Evolutionary conservation across 2,113 vertebrate genomes (phyloP).

Genomic region (Axis porcinus): DNA sequence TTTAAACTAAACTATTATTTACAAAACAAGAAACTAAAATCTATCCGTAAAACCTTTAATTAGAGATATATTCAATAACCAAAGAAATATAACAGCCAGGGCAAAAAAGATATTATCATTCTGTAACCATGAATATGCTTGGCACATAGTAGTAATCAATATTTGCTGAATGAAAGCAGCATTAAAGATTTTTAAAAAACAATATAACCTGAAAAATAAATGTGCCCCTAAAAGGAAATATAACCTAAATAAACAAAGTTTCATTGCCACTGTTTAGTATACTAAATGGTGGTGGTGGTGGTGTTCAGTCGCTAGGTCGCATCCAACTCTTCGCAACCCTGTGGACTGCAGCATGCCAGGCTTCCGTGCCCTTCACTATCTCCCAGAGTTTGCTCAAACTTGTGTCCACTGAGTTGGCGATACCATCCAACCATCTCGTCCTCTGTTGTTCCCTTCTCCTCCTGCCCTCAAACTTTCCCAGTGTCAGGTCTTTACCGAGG

Average conservation of each 20-base stretch:
- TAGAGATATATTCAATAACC: not conserved
- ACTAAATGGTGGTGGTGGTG: not conserved
- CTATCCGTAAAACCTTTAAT: not conserved
- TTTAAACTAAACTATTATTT: conserved; percentile 33
- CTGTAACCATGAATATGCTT: not conserved
- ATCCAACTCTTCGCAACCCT: not conserved
- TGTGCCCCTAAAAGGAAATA: not conserved
- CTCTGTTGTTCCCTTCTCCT: not conserved
- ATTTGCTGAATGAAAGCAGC: not conserved
- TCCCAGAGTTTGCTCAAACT: not conserved
- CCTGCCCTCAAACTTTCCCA: not conserved
- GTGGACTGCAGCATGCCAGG: not conserved
- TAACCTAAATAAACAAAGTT: conserved; percentile 6
- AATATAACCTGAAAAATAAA: conserved; percentile 37
- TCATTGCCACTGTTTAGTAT: not conserved
- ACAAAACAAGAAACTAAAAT: not conserved
- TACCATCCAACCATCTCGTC: not conserved
- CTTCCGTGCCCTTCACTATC: not conserved
- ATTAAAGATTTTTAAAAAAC: not conserved
- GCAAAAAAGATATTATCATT: conserved; percentile 38
- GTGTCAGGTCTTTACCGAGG: not conserved
- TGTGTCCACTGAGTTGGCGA: not conserved
- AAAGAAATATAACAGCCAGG: not conserved
- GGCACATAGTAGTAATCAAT: not conserved
- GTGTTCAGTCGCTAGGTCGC: not conserved